Base-by-base conservation (phyloP, 1,140 invertebrate species). In the Lordiphosa mommai region DNA sequence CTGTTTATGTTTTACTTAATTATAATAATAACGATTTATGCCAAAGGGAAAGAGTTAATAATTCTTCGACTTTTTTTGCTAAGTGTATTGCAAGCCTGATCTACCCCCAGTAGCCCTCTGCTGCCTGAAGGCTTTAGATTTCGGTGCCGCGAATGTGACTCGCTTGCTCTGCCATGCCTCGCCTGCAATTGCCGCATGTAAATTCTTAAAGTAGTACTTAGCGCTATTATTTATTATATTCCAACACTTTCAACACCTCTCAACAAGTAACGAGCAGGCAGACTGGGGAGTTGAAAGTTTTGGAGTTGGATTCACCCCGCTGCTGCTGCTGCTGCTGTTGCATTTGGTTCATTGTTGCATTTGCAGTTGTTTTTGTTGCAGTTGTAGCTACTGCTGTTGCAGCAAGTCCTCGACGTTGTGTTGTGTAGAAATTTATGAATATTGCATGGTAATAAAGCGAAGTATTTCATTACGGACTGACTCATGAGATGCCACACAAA, bases 191-290 rank as follows among this genome's bases (percentile, higher is more conserved):
- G 76, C 76, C 72, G 76, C 77, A 82, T 82, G 79, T 84, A 86
- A 86, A 86, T 86, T 86, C 82, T 86, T 86, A 86, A 86, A 86
- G 84, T 86, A 87, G 82, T 86, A 86, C 76, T 86, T 86, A 86
- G 76, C 69, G 69, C 72, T 86, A 86, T 86, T 86, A 86, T 86
- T 86, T 86, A 86, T 86, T 86, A 84, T 84, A 87, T 86, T 84
- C 84, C 84, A 86, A 71, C 76, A 85, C 69, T 86, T 87, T 86
- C 82, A 86, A 73, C 82, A 86, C 82, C 82, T 86, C 84, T 86
- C 82, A 86, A 86, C 82, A 86, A 86, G 82, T 87, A 68, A 71
- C 61, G 33, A 53, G 30, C 4, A 3, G 7, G 29, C 30, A 12
- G 50, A 14, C 6, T 17, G 47, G 14, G 16, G 1, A 14, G 27